A percentile compares a stretch with the other conserved stretches of the same genome.
These are phyloP conservation scores for Luperina testacea DNA, from an alignment of 2,888 invertebrate genomes.

Conservation along the genomic window DNA sequence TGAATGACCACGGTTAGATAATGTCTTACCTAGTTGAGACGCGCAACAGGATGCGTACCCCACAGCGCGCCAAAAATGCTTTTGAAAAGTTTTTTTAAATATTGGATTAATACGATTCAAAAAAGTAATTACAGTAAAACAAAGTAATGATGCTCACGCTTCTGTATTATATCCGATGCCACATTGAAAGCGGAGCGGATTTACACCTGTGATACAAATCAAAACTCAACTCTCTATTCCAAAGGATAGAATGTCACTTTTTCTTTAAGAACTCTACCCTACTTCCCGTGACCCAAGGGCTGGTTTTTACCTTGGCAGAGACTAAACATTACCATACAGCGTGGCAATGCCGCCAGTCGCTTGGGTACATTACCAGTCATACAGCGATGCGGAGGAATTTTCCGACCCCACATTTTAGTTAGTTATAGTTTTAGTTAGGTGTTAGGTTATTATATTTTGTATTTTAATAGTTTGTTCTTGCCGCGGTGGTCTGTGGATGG, in stretches of 20 bases:
- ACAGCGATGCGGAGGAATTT: too few relatives aligned
- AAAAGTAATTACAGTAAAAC: constrained; percentile 59
- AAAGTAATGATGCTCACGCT: constrained; percentile 59
- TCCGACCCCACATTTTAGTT: too few relatives aligned
- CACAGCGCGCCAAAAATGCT: not conserved
- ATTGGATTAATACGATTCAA: constrained; percentile 46
- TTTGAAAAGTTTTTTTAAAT: constrained; percentile 29
- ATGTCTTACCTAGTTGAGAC: not conserved
- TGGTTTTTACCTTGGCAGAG: too few relatives aligned
- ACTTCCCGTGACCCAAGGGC: too few relatives aligned
- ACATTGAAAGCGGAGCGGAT: constrained; percentile 36
- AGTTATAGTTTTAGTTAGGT: too few relatives aligned
- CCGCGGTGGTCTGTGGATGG: too few relatives aligned
- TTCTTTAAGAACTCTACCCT: not conserved
- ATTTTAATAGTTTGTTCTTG: too few relatives aligned
- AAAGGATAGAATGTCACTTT: not conserved
- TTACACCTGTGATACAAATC: not conserved
- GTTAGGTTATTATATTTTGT: too few relatives aligned
- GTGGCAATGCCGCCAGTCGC: too few relatives aligned
- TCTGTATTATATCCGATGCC: constrained; percentile 21
- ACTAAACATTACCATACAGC: too few relatives aligned
- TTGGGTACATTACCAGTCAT: too few relatives aligned
- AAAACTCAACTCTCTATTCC: not conserved
- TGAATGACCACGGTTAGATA: not conserved
- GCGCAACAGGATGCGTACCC: not conserved